Percentiles rank a stretch among this genome's conserved stretches.
These are phyloP conservation scores for Ctenicera cuprea DNA, from an alignment of 2,888 invertebrate genomes.

Conservation along the genomic window DNA sequence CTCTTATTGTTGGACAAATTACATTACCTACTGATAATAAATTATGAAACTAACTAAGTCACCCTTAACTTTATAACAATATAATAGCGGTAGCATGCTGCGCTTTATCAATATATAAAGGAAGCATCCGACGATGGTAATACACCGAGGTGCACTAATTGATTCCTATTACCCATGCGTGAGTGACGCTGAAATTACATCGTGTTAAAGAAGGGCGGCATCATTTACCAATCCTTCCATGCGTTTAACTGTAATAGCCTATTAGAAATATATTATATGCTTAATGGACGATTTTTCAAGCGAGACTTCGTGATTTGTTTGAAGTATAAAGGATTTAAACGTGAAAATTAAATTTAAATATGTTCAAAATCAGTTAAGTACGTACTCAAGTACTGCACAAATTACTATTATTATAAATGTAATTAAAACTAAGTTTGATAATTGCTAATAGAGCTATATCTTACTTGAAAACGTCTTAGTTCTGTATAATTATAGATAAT, in stretches of 20 bases:
- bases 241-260: constrained; percentile 60
- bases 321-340: constrained; percentile 6
- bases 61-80: constrained; percentile 56
- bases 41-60: constrained; percentile 53
- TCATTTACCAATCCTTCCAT: constrained; percentile 55
- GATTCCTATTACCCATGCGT: constrained; percentile 52
- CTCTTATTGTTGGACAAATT: constrained; percentile 51
- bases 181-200: constrained; percentile 58
- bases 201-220: constrained; percentile 58
- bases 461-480: too few species aligned
- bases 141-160: constrained; percentile 48
- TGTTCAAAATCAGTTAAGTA: not conserved
- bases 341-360: not conserved
- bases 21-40: constrained; percentile 50
- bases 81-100: constrained; percentile 55
- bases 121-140: constrained; percentile 37
- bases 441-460: too few species aligned
- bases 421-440: too few species aligned
- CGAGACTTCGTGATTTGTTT: constrained; percentile 37
- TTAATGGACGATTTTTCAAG: constrained; percentile 49
- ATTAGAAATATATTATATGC: constrained; percentile 58
- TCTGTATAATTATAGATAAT: too few species aligned
- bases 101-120: constrained; percentile 53
- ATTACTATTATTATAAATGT: too few species aligned
- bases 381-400: too few species aligned